A percentile compares a stretch with the other conserved stretches of the same genome.
These are phyloP conservation scores for Galerucella pusilla DNA, from an alignment of 2,888 invertebrate species.

Conservation along the genomic window DNA sequence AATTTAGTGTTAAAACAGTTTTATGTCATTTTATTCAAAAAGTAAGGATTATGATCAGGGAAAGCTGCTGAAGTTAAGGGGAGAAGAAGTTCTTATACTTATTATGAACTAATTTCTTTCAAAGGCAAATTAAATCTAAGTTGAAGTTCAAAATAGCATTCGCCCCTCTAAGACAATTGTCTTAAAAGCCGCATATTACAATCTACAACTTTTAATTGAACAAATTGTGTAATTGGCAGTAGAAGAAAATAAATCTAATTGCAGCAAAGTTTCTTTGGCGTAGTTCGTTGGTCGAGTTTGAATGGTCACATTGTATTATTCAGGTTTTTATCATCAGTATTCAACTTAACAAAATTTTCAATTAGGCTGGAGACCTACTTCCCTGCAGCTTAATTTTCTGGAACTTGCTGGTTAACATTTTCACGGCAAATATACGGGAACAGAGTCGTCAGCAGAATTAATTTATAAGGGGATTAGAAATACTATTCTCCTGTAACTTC, in stretches of 20 bases:
- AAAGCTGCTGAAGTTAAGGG: no score
- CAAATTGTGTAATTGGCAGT: neutral
- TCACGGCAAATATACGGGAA: neutral
- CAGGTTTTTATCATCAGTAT: constrained; percentile 3
- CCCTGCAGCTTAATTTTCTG: neutral
- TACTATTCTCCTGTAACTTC: neutral
- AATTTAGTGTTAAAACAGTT: neutral
- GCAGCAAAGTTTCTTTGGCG: neutral
- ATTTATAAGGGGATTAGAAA: neutral
- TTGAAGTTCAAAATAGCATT: neutral
- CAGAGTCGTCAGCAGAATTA: neutral
- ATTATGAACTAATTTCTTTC: no score
- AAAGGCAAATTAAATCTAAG: no score
- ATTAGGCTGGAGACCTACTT: neutral
- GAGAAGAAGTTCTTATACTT: no score
- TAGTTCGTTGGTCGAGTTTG: neutral
- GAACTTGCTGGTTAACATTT: neutral
- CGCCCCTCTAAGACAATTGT: neutral
- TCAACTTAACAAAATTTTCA: constrained; percentile 4
- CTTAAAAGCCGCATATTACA: neutral
- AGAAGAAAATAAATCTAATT: neutral
- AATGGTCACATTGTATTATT: constrained; percentile 3
- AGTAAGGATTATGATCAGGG: neutral
- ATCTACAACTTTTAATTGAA: neutral
- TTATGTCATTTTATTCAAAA: neutral